phyloP scores from a whole-genome alignment of 1,140 invertebrate genomes.

The Choristoneura fumiferana region DNA sequence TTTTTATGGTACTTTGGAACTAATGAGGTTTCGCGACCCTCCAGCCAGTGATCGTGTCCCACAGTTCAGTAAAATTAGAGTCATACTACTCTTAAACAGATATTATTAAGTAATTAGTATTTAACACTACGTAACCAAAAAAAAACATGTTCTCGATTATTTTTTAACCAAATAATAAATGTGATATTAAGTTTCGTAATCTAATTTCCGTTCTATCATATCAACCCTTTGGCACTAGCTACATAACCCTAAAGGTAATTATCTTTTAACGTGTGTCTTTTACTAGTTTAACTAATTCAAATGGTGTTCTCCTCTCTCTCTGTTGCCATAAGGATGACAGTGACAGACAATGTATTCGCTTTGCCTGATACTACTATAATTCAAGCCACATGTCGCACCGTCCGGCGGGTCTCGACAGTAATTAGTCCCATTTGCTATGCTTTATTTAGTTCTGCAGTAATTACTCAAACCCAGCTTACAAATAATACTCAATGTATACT shows the following conservation, averaged over 20 bases:
- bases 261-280: background rate
- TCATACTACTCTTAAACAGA: too few relatives aligned
- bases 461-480: background rate
- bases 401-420: slow-evolving; percentile 39
- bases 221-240: slow-evolving; percentile 10
- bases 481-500: too few relatives aligned
- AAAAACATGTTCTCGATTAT: too few relatives aligned
- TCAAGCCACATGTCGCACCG: slow-evolving; percentile 45
- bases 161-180: too few relatives aligned
- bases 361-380: slow-evolving; percentile 1
- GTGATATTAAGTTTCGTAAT: background rate
- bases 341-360: slow-evolving; percentile 1
- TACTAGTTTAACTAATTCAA: background rate
- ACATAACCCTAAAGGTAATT: slow-evolving; percentile 14
- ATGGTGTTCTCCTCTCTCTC: background rate
- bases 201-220: slow-evolving; percentile 1
- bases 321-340: background rate
- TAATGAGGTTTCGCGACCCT: too few relatives aligned
- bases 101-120: too few relatives aligned
- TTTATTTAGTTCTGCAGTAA: slow-evolving; percentile 44
- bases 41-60: too few relatives aligned
- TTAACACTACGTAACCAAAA: too few relatives aligned
- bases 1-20: too few relatives aligned
- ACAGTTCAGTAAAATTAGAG: too few relatives aligned
- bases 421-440: slow-evolving; percentile 63